A percentile compares a stretch with the other conserved stretches of the same genome.
phyloP scores from a whole-genome alignment of 2,797 vertebrate species.

The Dicrostonyx torquatus region DNA sequence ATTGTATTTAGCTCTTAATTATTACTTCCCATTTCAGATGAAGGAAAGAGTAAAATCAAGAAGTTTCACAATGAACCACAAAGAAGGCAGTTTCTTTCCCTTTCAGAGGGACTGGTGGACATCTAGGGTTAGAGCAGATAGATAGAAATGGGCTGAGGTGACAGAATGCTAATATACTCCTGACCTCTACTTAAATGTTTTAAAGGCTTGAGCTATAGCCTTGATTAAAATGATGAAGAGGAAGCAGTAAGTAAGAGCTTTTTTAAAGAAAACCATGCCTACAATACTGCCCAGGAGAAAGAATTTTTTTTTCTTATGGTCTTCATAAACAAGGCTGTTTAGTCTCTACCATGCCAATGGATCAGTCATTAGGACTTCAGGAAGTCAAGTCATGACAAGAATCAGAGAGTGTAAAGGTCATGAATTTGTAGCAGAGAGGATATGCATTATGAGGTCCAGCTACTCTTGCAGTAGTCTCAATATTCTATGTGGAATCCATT shows the following conservation, averaged over 20 bases:
- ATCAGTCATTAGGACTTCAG: background rate
- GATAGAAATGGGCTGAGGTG: background rate
- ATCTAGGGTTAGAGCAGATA: background rate
- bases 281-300: background rate
- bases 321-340: background rate
- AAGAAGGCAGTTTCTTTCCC: background rate
- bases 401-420: background rate
- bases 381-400: background rate
- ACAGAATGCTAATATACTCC: background rate
- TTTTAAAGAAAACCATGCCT: background rate
- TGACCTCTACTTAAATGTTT: background rate
- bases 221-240: constrained; percentile 8
- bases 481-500: background rate
- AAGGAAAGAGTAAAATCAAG: background rate
- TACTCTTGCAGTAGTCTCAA: background rate
- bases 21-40: background rate
- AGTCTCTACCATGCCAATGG: background rate
- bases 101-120: background rate
- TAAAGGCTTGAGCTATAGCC: background rate
- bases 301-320: background rate
- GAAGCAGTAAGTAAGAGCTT: background rate
- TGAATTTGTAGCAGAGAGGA: background rate
- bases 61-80: background rate
- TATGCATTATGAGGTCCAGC: background rate
- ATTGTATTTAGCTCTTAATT: background rate